A percentile compares a stretch with the other conserved stretches of the same genome.
These are phyloP conservation scores for Epinephelus awoara DNA, from an alignment of 2,797 vertebrate genomes.

Conservation along the genomic window DNA sequence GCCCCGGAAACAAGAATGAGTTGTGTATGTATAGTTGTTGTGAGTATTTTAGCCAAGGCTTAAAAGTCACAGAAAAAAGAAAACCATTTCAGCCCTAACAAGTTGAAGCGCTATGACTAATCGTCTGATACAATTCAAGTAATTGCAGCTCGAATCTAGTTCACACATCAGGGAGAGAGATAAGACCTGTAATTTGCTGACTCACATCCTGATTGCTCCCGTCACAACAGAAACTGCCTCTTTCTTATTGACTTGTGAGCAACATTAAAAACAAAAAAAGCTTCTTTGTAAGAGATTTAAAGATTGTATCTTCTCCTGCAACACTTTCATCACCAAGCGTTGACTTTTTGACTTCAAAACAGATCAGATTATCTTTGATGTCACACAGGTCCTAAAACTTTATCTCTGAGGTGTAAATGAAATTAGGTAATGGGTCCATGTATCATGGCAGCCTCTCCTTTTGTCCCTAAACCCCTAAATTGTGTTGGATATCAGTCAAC, in stretches of 20 bases:
- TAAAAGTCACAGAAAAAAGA: slow-evolving; percentile 37
- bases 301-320: slow-evolving; percentile 33
- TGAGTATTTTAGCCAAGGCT: slow-evolving; percentile 18
- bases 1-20: too few species aligned
- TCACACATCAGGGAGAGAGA: slow-evolving; percentile 54
- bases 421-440: slow-evolving; percentile 41
- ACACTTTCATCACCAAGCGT: slow-evolving; percentile 22
- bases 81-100: slow-evolving; percentile 16
- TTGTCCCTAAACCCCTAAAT: slow-evolving; percentile 49
- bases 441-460: slow-evolving; percentile 31
- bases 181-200: slow-evolving; percentile 62
- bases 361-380: slow-evolving; percentile 24
- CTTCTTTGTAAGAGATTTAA: slow-evolving; percentile 21
- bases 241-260: slow-evolving; percentile 36
- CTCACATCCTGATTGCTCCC: slow-evolving; percentile 46
- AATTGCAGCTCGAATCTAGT: slow-evolving; percentile 54
- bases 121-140: slow-evolving; percentile 58
- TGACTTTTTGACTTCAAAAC: slow-evolving; percentile 23
- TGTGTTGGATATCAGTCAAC: slow-evolving; percentile 45
- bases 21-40: not conserved
- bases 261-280: slow-evolving; percentile 10
- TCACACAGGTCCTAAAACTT: slow-evolving; percentile 8
- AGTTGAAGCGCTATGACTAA: slow-evolving; percentile 47
- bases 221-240: slow-evolving; percentile 45
- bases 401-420: slow-evolving; percentile 49